These are phyloP conservation scores for Hepsetus odoe DNA, from an alignment of 2,113 vertebrate genomes.

Conservation along the genomic window DNA sequence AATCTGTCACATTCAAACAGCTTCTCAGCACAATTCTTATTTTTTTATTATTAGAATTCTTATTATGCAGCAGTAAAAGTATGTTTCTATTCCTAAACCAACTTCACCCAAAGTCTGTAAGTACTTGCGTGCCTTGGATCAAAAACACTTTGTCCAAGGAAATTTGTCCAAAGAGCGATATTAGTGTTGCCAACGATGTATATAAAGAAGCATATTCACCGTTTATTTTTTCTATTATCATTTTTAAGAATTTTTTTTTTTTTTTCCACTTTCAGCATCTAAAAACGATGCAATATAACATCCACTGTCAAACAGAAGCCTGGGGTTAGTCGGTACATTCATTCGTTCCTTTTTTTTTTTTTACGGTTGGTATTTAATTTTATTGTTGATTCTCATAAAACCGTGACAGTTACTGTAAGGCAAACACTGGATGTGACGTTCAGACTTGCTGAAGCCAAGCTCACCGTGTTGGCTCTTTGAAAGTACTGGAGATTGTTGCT, in stretches of 20 bases:
- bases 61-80: neutral
- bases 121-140: neutral
- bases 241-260: slow-evolving; percentile 7
- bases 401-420: slow-evolving; percentile 38
- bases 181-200: slow-evolving; percentile 34
- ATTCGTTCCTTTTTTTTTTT: neutral
- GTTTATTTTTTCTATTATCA: slow-evolving; percentile 19
- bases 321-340: slow-evolving; percentile 23
- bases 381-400: neutral
- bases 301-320: too few species aligned
- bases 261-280: slow-evolving; percentile 11
- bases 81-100: neutral
- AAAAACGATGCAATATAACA: too few species aligned
- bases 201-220: neutral
- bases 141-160: neutral
- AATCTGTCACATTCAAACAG: neutral
- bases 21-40: neutral
- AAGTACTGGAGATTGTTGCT: neutral
- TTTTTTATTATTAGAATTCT: neutral
- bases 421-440: slow-evolving; percentile 40
- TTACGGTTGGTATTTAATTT: neutral
- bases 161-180: neutral
- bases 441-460: neutral
- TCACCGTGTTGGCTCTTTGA: too few species aligned
- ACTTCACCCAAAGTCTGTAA: neutral